These are phyloP conservation scores for Leptopterna dolabrata DNA, from an alignment of 2,888 invertebrate species.

Conservation along the genomic window DNA sequence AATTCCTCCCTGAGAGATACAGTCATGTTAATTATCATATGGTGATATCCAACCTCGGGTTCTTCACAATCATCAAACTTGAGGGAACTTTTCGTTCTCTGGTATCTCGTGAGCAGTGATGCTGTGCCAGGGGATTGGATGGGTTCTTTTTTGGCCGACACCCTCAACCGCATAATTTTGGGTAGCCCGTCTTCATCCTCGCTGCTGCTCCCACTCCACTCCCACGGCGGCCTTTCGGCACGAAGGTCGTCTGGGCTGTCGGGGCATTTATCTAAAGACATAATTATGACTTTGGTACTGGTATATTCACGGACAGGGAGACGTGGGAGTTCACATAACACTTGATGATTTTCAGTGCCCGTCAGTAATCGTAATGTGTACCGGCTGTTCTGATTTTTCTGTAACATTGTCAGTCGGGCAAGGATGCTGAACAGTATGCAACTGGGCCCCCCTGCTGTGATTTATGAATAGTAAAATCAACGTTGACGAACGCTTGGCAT, in stretches of 20 bases:
- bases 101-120: not conserved
- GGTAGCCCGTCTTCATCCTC: constrained; percentile 15
- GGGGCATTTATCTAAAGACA: not conserved
- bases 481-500: no score
- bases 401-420: no score
- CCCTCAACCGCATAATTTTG: constrained; percentile 4
- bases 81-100: not conserved
- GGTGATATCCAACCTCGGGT: not conserved
- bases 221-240: constrained; percentile 11
- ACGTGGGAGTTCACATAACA: no score
- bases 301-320: no score
- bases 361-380: no score
- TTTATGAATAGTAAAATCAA: no score
- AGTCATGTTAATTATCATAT: no score
- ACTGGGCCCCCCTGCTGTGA: no score
- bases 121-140: not conserved
- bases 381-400: no score
- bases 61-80: not conserved
- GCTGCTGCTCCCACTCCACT: not conserved
- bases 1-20: no score
- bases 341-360: no score
- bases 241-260: not conserved
- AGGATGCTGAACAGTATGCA: no score
- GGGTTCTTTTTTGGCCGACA: not conserved
- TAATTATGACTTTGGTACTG: not conserved